phyloP scores from a whole-genome alignment of 1,140 invertebrate species.

The Schlechtendalia chinensis region DNA sequence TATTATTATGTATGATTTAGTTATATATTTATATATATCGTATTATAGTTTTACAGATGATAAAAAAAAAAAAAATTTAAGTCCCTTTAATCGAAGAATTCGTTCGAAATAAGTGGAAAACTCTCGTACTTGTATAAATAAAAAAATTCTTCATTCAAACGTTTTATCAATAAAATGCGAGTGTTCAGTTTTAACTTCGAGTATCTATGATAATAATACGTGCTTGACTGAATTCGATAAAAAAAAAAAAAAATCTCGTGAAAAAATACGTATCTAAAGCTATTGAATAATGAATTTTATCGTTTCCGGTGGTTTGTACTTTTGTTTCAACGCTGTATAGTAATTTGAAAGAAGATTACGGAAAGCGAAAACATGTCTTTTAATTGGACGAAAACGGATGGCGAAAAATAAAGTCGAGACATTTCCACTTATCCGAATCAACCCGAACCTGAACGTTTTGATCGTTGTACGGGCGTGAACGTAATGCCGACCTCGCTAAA shows the following conservation, averaged over 20 bases:
- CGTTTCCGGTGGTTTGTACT: too few relatives aligned
- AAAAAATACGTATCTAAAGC: too few relatives aligned
- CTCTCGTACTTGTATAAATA: background rate
- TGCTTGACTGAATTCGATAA: too few relatives aligned
- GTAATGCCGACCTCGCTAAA: background rate
- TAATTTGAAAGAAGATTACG: too few relatives aligned
- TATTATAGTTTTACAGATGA: background rate
- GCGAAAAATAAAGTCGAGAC: background rate
- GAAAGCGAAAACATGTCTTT: background rate
- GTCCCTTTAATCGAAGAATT: too few relatives aligned
- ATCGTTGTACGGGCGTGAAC: background rate
- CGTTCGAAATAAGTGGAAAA: background rate
- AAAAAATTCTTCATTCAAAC: background rate
- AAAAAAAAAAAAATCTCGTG: too few relatives aligned
- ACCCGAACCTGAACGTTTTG: background rate
- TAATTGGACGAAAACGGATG: background rate
- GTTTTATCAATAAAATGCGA: background rate
- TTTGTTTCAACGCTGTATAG: too few relatives aligned
- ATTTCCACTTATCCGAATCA: background rate
- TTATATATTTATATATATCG: too few relatives aligned
- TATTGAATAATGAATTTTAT: too few relatives aligned
- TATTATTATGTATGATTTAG: background rate
- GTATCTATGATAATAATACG: background rate
- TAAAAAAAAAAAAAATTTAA: background rate
- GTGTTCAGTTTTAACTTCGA: background rate